phyloP scores from a whole-genome alignment of 2,888 invertebrate genomes.

The Pteria penguin region DNA sequence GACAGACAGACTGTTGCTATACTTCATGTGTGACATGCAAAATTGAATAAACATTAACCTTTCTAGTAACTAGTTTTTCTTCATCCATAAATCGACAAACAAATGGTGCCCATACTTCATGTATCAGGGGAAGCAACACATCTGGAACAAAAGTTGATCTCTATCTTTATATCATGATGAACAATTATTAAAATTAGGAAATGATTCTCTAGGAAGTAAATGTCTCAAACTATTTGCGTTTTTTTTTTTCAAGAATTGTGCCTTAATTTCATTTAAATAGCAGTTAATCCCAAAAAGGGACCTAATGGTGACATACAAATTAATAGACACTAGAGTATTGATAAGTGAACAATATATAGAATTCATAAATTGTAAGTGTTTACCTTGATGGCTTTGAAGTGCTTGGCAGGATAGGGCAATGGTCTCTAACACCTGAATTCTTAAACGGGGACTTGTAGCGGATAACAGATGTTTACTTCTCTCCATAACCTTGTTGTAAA shows the following conservation, averaged over 20 bases:
- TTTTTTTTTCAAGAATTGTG: too few species aligned
- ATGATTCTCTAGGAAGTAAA: too few species aligned
- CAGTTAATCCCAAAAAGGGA: too few species aligned
- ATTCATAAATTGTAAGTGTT: too few species aligned
- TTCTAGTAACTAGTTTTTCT: slow-evolving; percentile 71
- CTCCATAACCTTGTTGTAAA: slow-evolving; percentile 63
- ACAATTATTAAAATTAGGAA: too few species aligned
- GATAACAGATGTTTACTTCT: slow-evolving; percentile 73
- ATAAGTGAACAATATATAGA: too few species aligned
- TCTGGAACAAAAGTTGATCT: too few species aligned
- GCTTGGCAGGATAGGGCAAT: slow-evolving; percentile 60
- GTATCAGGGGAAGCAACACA: slow-evolving; percentile 75
- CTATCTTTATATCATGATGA: too few species aligned
- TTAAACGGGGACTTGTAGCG: slow-evolving; percentile 61
- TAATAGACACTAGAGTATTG: too few species aligned
- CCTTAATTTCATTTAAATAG: too few species aligned
- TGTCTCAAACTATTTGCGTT: too few species aligned
- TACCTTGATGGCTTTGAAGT: slow-evolving; percentile 58
- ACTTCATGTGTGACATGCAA: background rate
- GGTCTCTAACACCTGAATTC: slow-evolving; percentile 70
- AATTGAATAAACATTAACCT: slow-evolving; percentile 55
- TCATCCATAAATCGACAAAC: slow-evolving; percentile 70
- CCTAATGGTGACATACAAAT: too few species aligned
- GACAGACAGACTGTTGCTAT: background rate
- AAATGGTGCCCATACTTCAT: slow-evolving; percentile 76